Percentiles rank a stretch among this genome's conserved stretches.
Evolutionary conservation across 2,888 invertebrate genomes (phyloP).

Genomic region (Cephus runcator): DNA sequence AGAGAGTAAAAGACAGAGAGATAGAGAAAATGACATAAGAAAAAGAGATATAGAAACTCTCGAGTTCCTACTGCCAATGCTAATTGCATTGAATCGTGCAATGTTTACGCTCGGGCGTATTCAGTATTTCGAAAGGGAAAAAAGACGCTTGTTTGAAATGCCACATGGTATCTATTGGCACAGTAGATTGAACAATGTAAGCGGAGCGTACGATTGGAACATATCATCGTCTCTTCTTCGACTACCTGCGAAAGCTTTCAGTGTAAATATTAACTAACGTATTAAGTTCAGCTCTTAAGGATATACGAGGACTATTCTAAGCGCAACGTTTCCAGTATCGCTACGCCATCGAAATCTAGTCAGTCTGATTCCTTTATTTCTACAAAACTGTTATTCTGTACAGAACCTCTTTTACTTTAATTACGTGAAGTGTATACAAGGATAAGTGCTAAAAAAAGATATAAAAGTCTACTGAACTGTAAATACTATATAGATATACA

Average conservation of each 20-base stretch:
- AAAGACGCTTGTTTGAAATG: not conserved
- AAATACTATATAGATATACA: constrained; percentile 35
- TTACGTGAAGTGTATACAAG: constrained; percentile 36
- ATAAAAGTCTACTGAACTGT: constrained; percentile 46
- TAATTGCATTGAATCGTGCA: not conserved
- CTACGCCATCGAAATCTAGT: constrained; percentile 31
- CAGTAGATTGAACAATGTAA: not conserved
- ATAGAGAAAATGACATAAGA: constrained; percentile 5
- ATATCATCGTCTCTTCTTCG: not conserved
- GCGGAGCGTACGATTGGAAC: not conserved
- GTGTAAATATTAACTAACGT: not conserved
- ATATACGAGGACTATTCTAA: not conserved
- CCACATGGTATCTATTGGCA: not conserved
- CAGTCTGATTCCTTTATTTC: constrained; percentile 41
- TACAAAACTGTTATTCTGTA: constrained; percentile 45
- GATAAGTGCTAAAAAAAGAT: constrained; percentile 33
- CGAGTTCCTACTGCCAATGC: not conserved
- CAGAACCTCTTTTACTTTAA: constrained; percentile 42
- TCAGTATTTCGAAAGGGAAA: not conserved
- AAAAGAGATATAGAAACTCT: constrained; percentile 8
- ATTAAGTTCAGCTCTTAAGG: not conserved
- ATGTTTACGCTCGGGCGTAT: not conserved
- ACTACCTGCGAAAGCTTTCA: not conserved
- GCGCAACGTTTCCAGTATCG: not conserved
- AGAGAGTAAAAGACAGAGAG: constrained; percentile 14